A percentile compares a stretch with the other conserved stretches of the same genome.
Conservation (phyloP, 2,888 invertebrate genomes). For the Sicus ferrugineus region DNA sequence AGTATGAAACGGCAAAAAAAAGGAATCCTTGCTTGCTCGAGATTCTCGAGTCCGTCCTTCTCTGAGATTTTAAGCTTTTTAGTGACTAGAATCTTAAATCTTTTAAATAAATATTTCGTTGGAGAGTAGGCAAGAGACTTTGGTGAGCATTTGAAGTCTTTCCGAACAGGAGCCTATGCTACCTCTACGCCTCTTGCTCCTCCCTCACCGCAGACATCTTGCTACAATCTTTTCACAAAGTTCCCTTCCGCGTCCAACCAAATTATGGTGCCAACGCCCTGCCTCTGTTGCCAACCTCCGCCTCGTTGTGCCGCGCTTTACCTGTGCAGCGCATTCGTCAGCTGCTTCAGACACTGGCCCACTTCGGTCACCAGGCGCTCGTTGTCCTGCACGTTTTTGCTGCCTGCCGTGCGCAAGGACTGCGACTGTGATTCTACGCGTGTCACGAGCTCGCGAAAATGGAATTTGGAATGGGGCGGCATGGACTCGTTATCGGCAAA, state of each 20-base stretch:
- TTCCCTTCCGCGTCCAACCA: slow-evolving; percentile 61
- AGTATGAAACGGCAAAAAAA: not conserved
- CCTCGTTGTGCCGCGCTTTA: slow-evolving; percentile 62
- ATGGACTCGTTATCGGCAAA: slow-evolving; percentile 81
- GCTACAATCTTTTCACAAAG: slow-evolving; percentile 54
- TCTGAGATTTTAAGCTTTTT: slow-evolving; percentile 5
- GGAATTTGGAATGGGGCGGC: slow-evolving; percentile 87
- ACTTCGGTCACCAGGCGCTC: slow-evolving; percentile 76
- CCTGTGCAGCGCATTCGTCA: slow-evolving; percentile 65
- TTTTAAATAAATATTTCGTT: slow-evolving; percentile 14
- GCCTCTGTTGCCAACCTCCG: slow-evolving; percentile 22
- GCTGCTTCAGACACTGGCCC: slow-evolving; percentile 64
- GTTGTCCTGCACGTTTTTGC: slow-evolving; percentile 74
- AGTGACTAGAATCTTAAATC: slow-evolving; percentile 31
- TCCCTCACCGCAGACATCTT: not conserved
- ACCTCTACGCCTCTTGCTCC: not conserved
- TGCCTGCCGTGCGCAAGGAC: slow-evolving; percentile 74
- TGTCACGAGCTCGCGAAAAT: slow-evolving; percentile 79
- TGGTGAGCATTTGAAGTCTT: not conserved
- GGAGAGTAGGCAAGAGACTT: not conserved
- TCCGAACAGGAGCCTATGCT: not conserved
- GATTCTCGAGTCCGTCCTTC: not conserved
- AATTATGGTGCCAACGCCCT: slow-evolving; percentile 12
- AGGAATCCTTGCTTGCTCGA: not conserved
- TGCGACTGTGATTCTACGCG: slow-evolving; percentile 76